Percentiles rank a stretch among this genome's conserved stretches.
Evolutionary conservation across 30 jellyfish, hydroid and myxozoan species (phyloP).

Genomic region (Hydra vulgaris): DNA sequence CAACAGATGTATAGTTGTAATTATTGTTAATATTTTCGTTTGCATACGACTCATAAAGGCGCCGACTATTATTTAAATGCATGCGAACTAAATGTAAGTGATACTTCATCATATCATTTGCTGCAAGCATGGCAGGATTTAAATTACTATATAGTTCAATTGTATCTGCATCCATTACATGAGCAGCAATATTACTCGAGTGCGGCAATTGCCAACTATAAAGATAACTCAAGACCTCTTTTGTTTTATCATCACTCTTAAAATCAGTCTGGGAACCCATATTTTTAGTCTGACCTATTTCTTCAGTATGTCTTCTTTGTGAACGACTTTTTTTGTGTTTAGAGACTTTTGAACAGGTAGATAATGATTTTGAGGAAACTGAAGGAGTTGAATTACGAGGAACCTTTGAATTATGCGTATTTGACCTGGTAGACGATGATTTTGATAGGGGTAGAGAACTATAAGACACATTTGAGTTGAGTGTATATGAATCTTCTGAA

Average conservation of each 20-base stretch:
- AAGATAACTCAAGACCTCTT: conserved; percentile 8
- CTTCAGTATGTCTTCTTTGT: background rate
- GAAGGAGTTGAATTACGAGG: no score
- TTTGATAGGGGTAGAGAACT: background rate
- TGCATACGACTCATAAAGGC: conserved; percentile 63
- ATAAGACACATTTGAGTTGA: background rate
- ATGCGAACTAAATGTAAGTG: conserved; percentile 52
- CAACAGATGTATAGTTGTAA: conserved; percentile 51
- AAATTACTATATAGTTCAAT: conserved; percentile 56
- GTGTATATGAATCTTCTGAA: background rate
- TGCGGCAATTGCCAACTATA: conserved; percentile 21
- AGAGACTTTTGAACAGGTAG: background rate
- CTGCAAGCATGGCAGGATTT: conserved; percentile 66
- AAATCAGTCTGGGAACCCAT: background rate
- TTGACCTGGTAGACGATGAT: background rate
- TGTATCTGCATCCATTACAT: conserved; percentile 46
- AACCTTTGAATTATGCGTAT: no score
- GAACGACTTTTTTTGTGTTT: background rate
- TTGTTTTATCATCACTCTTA: conserved; percentile 4
- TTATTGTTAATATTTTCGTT: conserved; percentile 32
- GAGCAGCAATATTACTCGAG: conserved; percentile 54
- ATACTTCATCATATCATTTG: conserved; percentile 59
- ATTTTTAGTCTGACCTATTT: background rate
- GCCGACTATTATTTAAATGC: conserved; percentile 67
- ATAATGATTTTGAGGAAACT: background rate